Base-by-base conservation (phyloP, 2,797 vertebrate species). In the Sandelia bainsii region DNA sequence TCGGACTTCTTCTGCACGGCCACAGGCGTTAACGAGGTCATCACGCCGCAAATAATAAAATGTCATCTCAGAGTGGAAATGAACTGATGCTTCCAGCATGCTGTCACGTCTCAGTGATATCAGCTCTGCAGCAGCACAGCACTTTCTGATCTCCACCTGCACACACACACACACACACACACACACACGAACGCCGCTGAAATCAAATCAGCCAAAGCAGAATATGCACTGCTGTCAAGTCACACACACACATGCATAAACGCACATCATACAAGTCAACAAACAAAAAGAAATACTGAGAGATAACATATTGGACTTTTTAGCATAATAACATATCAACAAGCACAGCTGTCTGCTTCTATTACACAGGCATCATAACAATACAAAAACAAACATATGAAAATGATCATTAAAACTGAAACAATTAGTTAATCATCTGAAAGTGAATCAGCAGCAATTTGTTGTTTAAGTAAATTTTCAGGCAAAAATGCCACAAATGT, bases 11-110 rank as follows among this genome's bases (percentile, higher is more conserved):
- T 74, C 32, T 11, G 12, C 34, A 7, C 51, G 50, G n/a, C 45
- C 72, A 20, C 57, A 62, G 27, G 51, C 51, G 1, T 60, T 74
- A 74, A 81, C 58, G 74, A 81, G 57, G 73, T 80, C n/a, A 74
- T 63, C 45, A n/a, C 10, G 17, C 46, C 64, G 58, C 14, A 12
- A 52, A 68, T 51, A 49, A 71, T 53, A 67, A 71, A 45, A 68
- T 1, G 34, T 62, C 37, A 53, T 27, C 25, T 60, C 23, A 6
- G 50, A 69, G 6, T 20, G n/a, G 40, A 63, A 61, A 69, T 11
- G 16, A 42, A 23, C 3, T 12, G 65, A 52, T 12, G 62, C 46
- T 44, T 61, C 8, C 45, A 29, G 29, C 45, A 22, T 4, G 56
- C 63, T 44, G 57, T 25, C 23, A 25, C 17, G 8, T 22, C 44